A percentile compares a stretch with the other conserved stretches of the same genome.
Evolutionary conservation across 2,113 vertebrate genomes (phyloP).

Genomic region (Geothlypis trichas): DNA sequence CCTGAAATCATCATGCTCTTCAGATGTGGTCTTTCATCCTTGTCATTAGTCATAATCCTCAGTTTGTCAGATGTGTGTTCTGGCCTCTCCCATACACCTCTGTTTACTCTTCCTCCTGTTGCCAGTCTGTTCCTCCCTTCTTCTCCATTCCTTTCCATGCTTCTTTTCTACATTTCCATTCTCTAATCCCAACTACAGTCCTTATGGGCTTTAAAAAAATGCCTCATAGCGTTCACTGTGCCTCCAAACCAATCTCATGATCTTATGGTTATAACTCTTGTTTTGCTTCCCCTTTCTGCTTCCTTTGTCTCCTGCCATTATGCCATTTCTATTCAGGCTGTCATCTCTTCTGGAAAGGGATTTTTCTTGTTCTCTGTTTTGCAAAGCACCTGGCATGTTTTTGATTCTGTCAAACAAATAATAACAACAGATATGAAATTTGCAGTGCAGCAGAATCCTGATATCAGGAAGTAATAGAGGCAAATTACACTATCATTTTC

Average conservation of each 20-base stretch:
- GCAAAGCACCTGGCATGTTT: slow-evolving; percentile 69
- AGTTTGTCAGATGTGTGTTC: slow-evolving; percentile 60
- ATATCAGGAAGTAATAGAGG: slow-evolving; percentile 61
- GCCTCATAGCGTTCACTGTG: slow-evolving; percentile 68
- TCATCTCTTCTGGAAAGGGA: slow-evolving; percentile 66
- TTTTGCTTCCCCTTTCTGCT: slow-evolving; percentile 68
- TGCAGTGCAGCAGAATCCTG: slow-evolving; percentile 60
- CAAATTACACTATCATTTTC: slow-evolving; percentile 55
- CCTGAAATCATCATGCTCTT: slow-evolving; percentile 63
- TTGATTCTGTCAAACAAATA: slow-evolving; percentile 72
- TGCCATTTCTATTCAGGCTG: slow-evolving; percentile 68
- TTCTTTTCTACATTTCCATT: slow-evolving; percentile 67
- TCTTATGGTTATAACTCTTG: slow-evolving; percentile 69
- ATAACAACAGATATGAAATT: slow-evolving; percentile 69
- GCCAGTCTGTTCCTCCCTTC: slow-evolving; percentile 67
- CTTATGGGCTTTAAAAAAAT: slow-evolving; percentile 62
- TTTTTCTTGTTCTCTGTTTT: slow-evolving; percentile 66
- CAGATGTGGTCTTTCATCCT: slow-evolving; percentile 55
- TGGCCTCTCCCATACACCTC: slow-evolving; percentile 64
- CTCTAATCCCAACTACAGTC: slow-evolving; percentile 64
- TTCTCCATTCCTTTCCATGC: slow-evolving; percentile 61
- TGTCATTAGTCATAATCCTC: slow-evolving; percentile 59
- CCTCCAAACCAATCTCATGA: slow-evolving; percentile 69
- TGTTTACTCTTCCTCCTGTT: slow-evolving; percentile 64
- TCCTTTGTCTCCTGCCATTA: slow-evolving; percentile 61